Conservation (phyloP, 1,140 invertebrate genomes). For the Euwallacea fornicatus region DNA sequence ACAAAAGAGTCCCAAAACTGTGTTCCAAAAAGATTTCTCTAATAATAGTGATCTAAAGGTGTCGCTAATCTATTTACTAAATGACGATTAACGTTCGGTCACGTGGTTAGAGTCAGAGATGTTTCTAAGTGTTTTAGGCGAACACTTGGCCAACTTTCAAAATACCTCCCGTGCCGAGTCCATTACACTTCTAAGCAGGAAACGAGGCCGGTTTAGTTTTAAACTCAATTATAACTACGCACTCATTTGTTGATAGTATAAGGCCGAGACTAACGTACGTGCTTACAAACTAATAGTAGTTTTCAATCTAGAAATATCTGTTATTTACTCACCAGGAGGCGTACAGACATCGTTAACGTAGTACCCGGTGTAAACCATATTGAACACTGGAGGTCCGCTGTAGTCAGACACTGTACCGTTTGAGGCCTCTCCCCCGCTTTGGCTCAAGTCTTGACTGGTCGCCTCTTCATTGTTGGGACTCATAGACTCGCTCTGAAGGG, state of each 20-base stretch:
- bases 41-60: constrained; percentile 21
- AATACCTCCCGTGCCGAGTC: constrained; percentile 11
- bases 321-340: constrained; percentile 32
- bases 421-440: constrained; percentile 43
- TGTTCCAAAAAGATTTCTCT: constrained; percentile 3
- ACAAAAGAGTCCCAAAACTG: constrained; percentile 1
- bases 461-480: constrained; percentile 52
- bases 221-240: not conserved
- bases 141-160: constrained; percentile 20
- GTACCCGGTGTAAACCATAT: constrained; percentile 47
- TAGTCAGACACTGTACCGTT: constrained; percentile 41
- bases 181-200: constrained; percentile 16
- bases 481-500: constrained; percentile 50
- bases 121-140: constrained; percentile 1
- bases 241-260: no score
- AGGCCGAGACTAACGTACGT: no score
- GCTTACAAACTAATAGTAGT: no score
- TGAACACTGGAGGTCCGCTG: constrained; percentile 41
- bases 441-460: constrained; percentile 44
- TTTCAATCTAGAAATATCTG: not conserved
- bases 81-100: constrained; percentile 14
- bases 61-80: constrained; percentile 13
- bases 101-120: not conserved
- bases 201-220: not conserved
- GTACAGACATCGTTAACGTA: constrained; percentile 42